Percentiles rank a stretch among this genome's conserved stretches.
phyloP scores from a whole-genome alignment of 2,797 vertebrate species.

The Nyctalus aviator region DNA sequence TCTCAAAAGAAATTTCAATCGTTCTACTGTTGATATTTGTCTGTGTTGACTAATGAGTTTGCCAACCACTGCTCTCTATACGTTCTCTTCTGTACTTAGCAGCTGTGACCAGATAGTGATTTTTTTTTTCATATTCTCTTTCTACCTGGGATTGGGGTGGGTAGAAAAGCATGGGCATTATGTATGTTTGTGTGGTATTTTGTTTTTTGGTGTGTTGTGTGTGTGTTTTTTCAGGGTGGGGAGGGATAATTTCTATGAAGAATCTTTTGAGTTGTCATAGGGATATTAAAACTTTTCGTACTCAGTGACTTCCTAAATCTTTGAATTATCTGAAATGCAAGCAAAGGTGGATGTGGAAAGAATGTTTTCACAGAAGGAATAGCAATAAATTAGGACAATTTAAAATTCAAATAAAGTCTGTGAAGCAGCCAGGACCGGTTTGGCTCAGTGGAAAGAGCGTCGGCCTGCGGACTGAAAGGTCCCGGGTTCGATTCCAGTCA shows the following conservation, averaged over 20 bases:
- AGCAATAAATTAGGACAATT: background rate
- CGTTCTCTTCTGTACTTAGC: background rate
- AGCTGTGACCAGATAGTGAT: background rate
- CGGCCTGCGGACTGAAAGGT: too few relatives aligned
- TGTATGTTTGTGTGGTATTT: too few relatives aligned
- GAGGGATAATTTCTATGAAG: background rate
- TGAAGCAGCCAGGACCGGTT: accelerated
- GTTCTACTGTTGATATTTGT: too few relatives aligned
- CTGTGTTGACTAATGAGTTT: too few relatives aligned
- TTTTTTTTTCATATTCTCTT: background rate
- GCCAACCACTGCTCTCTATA: background rate
- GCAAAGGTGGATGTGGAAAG: background rate
- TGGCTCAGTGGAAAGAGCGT: too few relatives aligned
- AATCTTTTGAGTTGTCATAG: background rate
- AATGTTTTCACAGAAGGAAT: background rate
- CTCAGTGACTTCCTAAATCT: conserved; percentile 17
- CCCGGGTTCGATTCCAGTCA: too few relatives aligned
- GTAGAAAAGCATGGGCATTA: background rate
- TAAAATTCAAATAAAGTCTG: background rate
- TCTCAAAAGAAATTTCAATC: too few relatives aligned
- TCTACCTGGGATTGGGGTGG: background rate
- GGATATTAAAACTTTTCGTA: conserved; percentile 28
- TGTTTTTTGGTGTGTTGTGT: too few relatives aligned
- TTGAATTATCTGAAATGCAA: conserved; percentile 21
- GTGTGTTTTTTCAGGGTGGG: too few relatives aligned